Base-by-base conservation (phyloP, 2,113 vertebrate genomes). In the Bos javanicus region DNA sequence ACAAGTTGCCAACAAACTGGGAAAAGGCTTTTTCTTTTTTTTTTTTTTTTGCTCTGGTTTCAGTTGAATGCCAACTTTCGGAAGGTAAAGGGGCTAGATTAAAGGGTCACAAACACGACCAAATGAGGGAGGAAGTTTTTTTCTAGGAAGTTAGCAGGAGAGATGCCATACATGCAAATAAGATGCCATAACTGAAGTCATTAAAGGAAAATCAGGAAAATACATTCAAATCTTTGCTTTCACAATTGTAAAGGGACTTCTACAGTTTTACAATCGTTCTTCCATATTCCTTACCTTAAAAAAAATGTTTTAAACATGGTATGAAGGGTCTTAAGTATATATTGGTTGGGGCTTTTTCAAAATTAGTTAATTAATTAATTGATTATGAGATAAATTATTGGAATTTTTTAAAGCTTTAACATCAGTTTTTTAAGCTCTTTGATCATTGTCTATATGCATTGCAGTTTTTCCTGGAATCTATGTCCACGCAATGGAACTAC, bases 1-100 rank as follows among this genome's bases (percentile, higher is more conserved):
- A 92, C 85, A 80, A 96, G 89, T 36, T 89, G 60, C 76, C 94
- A 96, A 67, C 56, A 89, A 96, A 95, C 54, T 95, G 67, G 36
- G 56, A n/a, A 87, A 93, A 67, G 28, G 36, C 28, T 83, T 97
- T 84, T 74, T 76, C 21, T 76, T 74, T 71, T 71, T 67, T 30
- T 71, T 71, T 67, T 30, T 64, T 86, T 93, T 60, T 78, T 14
- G 4, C 46, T 86, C 43, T 82, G 50, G 89, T 76, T 87, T 91
- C 30, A 87, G 28, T 46, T 46, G 56, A 86, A 93, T 91, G 92
- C 76, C 76, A 96, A 21, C n/a, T 94, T 97, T 80, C 36, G 7
- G 74, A 95, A 92, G 39, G 76, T 92, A 81, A 94, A 8, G 74
- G 59, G n/a, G 19, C 12, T 84, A 83, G 23, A 86, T 76, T 39